Evolutionary conservation across 2,888 invertebrate genomes (phyloP).

Genomic region (Patella pellucida): DNA sequence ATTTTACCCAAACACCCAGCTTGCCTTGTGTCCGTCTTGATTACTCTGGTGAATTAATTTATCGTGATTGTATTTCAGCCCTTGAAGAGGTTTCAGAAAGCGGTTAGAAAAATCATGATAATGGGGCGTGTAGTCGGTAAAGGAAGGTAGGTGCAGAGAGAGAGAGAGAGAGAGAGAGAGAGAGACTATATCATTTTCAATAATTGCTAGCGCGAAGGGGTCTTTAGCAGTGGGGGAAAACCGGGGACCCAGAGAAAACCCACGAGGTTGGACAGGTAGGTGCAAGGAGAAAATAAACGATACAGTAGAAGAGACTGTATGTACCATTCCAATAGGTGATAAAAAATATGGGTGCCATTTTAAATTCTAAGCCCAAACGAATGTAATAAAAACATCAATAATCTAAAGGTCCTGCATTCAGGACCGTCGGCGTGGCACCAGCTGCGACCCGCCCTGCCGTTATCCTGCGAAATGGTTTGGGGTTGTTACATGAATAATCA

Average conservation of each 20-base stretch:
- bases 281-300: too few relatives aligned
- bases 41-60: too few relatives aligned
- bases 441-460: too few relatives aligned
- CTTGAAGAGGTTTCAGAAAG: slow-evolving; percentile 14
- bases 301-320: neutral
- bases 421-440: neutral
- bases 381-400: neutral
- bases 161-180: neutral
- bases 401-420: neutral
- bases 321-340: neutral
- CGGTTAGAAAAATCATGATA: slow-evolving; percentile 15
- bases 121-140: slow-evolving; percentile 13
- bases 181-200: too few relatives aligned
- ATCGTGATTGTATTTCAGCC: slow-evolving; percentile 10
- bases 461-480: too few relatives aligned
- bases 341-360: neutral
- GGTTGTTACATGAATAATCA: too few relatives aligned
- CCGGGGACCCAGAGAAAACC: too few relatives aligned
- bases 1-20: too few relatives aligned
- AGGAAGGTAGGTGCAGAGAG: neutral
- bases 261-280: too few relatives aligned
- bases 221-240: too few relatives aligned
- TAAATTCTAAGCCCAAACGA: neutral
- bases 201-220: too few relatives aligned
- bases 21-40: too few relatives aligned